Evolutionary conservation across 1,140 invertebrate species (phyloP).

Genomic region (Bradysia coprophila): DNA sequence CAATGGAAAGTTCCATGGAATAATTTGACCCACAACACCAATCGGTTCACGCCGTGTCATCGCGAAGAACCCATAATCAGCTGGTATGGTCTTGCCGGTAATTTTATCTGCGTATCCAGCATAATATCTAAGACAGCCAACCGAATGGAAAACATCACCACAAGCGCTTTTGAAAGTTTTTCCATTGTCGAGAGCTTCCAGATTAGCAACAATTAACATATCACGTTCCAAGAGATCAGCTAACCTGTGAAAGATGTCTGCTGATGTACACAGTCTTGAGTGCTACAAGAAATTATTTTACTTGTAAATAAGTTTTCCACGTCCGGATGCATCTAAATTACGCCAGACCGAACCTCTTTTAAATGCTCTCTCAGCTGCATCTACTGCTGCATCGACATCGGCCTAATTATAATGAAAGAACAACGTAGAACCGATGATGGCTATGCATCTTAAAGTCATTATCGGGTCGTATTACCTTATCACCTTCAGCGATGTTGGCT

Average conservation of each 20-base stretch:
- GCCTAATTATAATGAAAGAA: constrained; percentile 5
- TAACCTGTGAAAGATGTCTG: too few relatives aligned
- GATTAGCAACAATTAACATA: constrained; percentile 41
- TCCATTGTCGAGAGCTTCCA: constrained; percentile 79
- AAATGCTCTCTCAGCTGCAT: constrained; percentile 36
- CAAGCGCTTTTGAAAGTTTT: constrained; percentile 52
- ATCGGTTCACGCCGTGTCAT: constrained; percentile 64
- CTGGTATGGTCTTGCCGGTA: constrained; percentile 71
- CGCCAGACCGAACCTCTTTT: constrained; percentile 36
- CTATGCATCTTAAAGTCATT: too few relatives aligned
- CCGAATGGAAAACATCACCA: constrained; percentile 41
- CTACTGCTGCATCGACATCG: constrained; percentile 32
- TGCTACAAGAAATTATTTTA: too few relatives aligned
- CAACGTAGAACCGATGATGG: too few relatives aligned
- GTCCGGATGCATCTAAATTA: constrained; percentile 36
- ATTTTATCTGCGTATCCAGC: constrained; percentile 87
- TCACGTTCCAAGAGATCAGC: constrained; percentile 62
- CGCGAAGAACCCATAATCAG: constrained; percentile 21
- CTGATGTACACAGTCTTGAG: too few relatives aligned
- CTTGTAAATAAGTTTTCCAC: constrained; percentile 19
- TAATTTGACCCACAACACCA: constrained; percentile 77
- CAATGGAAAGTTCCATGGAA: constrained; percentile 84
- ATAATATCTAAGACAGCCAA: constrained; percentile 58
- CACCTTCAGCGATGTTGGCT: constrained; percentile 32
- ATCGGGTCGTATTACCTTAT: constrained; percentile 11